Base-by-base conservation (phyloP, 1,140 invertebrate genomes). In the Globodera rostochiensis region DNA sequence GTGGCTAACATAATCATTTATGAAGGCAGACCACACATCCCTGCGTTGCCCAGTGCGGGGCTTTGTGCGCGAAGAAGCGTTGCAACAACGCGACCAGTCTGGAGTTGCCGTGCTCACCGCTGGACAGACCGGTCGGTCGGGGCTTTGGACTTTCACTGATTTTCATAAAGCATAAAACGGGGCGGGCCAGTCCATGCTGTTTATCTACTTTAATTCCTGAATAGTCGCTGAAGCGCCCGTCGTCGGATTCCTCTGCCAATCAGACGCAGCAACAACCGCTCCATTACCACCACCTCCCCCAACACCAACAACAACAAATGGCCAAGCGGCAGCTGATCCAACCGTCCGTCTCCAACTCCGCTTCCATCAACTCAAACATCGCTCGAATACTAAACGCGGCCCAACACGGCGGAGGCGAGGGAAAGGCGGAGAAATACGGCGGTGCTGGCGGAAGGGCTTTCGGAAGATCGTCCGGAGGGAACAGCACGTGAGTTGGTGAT, bases 1-100 rank as follows among this genome's bases (percentile, higher is more conserved):
- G 36, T 36, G 2, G 36, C 36, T 36, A 36, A 36, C 1, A 36
- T 64, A 19, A 19, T 5, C 4, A 19, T 64, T 13, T 64, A 19
- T 64, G 57, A 64, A 64, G 57, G 57, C 57, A 64, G 57, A 64
- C 57, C 13, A 64, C 57, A 13, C 57, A 64, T 64, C 57, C 57
- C 57, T 64, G 57, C 57, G 57, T 64, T 11, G 57, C 57, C 57
- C 57, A 11, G 15, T 64, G 84, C 46, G 88, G 88, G 25, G 88
- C 88, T 25, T 74, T 89, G 80, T 89, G 88, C 71, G 88, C 88
- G 3, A 89, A 89, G 81, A 89, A 89, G 69, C 81, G 88, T 11
- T 89, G 88, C 80, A 89, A 89, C 73, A 90, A 90, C 79, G 87
- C 88, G 5, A 86, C 85, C 21, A 86, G 73, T 36, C 66, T 89